Base-by-base conservation (phyloP, 2,888 invertebrate genomes). In the Hyppa rectilinea region DNA sequence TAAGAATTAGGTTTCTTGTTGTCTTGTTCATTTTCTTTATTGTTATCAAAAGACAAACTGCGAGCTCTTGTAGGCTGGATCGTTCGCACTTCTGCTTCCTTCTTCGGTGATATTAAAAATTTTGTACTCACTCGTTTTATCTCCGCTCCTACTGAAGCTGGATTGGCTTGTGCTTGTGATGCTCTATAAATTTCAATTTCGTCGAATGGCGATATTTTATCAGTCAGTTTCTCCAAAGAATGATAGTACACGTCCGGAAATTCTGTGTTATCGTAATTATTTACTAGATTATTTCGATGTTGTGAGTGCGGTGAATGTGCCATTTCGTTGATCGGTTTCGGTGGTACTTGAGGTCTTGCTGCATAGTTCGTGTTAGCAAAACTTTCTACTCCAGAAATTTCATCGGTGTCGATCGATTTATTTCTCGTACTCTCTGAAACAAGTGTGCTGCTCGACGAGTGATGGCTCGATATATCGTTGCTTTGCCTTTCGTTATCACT, bases 121-220 rank as follows among this genome's bases (percentile, higher is more conserved):
- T 90, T 94, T 23, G 95, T 95, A 74, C 94, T 95, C 4, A 95
- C 95, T 88, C 90, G 92, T 86, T 95, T 96, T 77, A 96, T 95
- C 89, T 96, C 95, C 26, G 96, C 96, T 20, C 96, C 94, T 14
- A 96, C 96, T 9, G 96, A 93, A 20, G 92, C 90, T 9, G 94
- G 95, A 66, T 91, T 82, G 0, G 84, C 82, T 79, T 89, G 90
- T 17, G 85, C 84, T 83, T 91, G 91, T n/a, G 92, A 90, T 34
- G 92, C 93, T 87, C 84, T 92, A 63, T 92, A 93, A 71, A 93
- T 91, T 87, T 92, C 90, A 65, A 92, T 90, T 87, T 94, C 91
- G 67, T 94, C 91, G 10, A 91, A 75, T 1, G 90, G 87, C 7
- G 90, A 86, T 86, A 92, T 89, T 85, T 92, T 92, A 81, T 94